A percentile compares a stretch with the other conserved stretches of the same genome.
These are phyloP conservation scores for Poecile montanus DNA, from an alignment of 2,797 vertebrate genomes.

Conservation along the genomic window DNA sequence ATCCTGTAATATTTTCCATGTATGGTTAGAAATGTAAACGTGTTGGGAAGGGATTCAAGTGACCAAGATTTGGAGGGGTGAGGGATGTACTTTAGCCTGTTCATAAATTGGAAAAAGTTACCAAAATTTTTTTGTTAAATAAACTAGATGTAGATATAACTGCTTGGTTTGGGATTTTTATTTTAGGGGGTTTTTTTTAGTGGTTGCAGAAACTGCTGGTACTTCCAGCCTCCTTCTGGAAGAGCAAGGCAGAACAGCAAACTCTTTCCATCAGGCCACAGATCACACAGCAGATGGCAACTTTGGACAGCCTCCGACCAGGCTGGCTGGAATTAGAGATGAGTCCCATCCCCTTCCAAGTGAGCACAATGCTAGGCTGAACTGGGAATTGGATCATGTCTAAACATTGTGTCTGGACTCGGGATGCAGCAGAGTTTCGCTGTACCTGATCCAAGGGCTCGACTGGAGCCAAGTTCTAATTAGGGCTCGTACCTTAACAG, in stretches of 20 bases:
- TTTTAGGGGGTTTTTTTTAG: neutral
- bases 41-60: neutral
- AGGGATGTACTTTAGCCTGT: neutral
- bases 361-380: constrained; percentile 13
- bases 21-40: neutral
- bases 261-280: neutral
- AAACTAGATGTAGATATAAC: neutral
- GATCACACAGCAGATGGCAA: constrained; percentile 57
- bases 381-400: constrained; percentile 31
- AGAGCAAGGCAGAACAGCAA: neutral
- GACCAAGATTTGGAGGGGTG: neutral
- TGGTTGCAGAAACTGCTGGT: neutral
- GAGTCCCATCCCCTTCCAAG: constrained; percentile 2
- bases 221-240: neutral
- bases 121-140: neutral
- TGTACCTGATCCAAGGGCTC: constrained; percentile 35
- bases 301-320: constrained; percentile 24
- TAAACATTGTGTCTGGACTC: constrained; percentile 51
- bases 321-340: constrained; percentile 22
- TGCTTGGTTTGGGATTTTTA: neutral
- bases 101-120: neutral
- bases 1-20: neutral
- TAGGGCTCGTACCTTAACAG: neutral
- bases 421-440: neutral
- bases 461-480: constrained; percentile 32